Evolutionary conservation across 2,888 invertebrate species (phyloP), one percentile per base, ranked within the genome.

Genomic region (Xestia sexstrigata): DNA sequence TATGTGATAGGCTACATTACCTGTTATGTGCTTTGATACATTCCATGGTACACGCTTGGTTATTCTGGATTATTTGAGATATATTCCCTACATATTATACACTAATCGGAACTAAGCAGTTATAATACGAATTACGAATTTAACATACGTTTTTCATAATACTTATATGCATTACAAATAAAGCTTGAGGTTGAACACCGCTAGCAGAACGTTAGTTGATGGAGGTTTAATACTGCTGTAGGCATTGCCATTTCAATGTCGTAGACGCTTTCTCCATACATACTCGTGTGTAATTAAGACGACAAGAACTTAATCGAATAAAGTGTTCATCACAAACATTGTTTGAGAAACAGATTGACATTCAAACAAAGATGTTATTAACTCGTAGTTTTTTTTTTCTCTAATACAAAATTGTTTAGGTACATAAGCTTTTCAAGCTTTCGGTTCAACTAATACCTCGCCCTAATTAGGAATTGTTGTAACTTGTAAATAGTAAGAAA

Each of bases 191-290:
- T 83, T 83, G 47, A 73, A 55, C 17, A 82, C 63, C 60, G 20
- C 83, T 85, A 74, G 23, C 45, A 60, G 17, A 39, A 52, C 65
- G 62, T 52, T 26, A 17, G n/a, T 66, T 81, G 74, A 63, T 70
- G 47, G 70, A 82, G 63, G 60, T 60, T 71, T 62, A 62, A 60
- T 67, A 80, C 58, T 70, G 78, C 73, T 81, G 69, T 69, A 75
- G 74, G 79, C 86, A 69, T 69, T 66, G 47, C 49, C 63, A 60
- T 72, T 85, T 68, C 72, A 70, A 81, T 80, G 74, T 76, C 63
- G 55, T 47, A 76, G 30, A 66, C 17, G 76, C 75, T 82, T 87
- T 86, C 88, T 83, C 77, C 70, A 30, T 17, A 68, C 49, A 47
- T 35, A 49, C 66, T 55, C 17, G 30, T 82, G 60, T 79, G 65